Evolutionary conservation across 2,888 invertebrate species (phyloP).

Genomic region (Drosophila pseudotalamancana): DNA sequence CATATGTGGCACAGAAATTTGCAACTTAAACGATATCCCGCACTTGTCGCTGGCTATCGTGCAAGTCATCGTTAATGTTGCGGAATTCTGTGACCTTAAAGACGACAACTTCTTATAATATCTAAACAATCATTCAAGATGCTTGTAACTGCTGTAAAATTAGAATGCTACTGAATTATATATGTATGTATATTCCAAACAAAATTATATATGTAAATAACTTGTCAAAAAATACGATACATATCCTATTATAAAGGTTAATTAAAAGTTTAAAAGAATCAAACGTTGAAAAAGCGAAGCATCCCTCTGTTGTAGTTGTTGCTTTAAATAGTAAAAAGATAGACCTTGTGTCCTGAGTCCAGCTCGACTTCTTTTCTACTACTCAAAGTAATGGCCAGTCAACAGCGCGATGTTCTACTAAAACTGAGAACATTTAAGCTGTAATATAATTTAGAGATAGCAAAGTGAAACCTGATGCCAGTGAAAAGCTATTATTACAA

Average conservation of each 20-base stretch:
- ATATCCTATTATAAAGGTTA: too few species aligned
- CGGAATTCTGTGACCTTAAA: slow-evolving; percentile 23
- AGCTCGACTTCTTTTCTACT: slow-evolving; percentile 23
- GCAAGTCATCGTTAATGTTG: slow-evolving; percentile 52
- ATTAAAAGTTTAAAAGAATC: too few species aligned
- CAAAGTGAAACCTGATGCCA: background rate
- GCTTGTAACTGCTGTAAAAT: background rate
- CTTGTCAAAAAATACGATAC: too few species aligned
- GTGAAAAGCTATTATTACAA: background rate
- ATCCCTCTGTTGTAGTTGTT: slow-evolving; percentile 5
- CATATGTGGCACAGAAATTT: slow-evolving; percentile 23
- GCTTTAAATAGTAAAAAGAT: slow-evolving; percentile 29
- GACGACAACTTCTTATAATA: background rate
- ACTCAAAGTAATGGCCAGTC: slow-evolving; percentile 19
- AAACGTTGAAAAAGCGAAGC: background rate
- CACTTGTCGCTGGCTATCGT: slow-evolving; percentile 45
- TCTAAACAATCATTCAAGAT: background rate
- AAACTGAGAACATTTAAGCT: background rate
- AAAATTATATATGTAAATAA: too few species aligned
- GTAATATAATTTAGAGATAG: too few species aligned
- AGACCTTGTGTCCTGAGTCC: slow-evolving; percentile 6
- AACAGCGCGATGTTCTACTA: slow-evolving; percentile 1
- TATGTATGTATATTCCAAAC: too few species aligned
- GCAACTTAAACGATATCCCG: slow-evolving; percentile 44
- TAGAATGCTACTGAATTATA: too few species aligned